A percentile compares a stretch with the other conserved stretches of the same genome.
phyloP scores from a whole-genome alignment of 1,140 invertebrate species.

The Varroa destructor region DNA sequence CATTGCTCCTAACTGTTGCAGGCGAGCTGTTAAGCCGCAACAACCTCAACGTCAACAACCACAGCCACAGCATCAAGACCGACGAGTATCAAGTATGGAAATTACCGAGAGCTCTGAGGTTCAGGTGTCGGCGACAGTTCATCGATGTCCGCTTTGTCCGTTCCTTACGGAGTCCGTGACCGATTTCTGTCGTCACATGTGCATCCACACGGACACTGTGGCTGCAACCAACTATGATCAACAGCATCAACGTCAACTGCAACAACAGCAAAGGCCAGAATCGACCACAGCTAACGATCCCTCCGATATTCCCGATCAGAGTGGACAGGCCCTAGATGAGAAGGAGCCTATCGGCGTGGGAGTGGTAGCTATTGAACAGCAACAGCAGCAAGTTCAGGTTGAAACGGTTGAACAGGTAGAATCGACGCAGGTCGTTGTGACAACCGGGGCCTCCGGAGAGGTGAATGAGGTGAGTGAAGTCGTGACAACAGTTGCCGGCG shows the following conservation, averaged over 20 bases:
- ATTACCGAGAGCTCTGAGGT: constrained; percentile 15
- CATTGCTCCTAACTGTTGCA: too few relatives aligned
- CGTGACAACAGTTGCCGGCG: neutral
- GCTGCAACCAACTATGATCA: constrained; percentile 22
- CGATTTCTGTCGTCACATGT: constrained; percentile 27
- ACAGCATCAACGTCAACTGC: constrained; percentile 6
- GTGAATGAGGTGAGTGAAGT: constrained; percentile 10
- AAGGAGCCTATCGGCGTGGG: constrained; percentile 6
- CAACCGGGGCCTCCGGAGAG: neutral
- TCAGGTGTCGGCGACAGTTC: constrained; percentile 21
- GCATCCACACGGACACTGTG: constrained; percentile 26
- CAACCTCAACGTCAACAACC: too few relatives aligned
- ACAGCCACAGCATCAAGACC: too few relatives aligned
- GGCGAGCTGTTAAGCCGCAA: too few relatives aligned
- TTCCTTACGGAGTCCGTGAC: constrained; percentile 23
- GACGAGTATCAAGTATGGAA: too few relatives aligned
- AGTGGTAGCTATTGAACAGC: constrained; percentile 14
- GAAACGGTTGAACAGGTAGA: constrained; percentile 16
- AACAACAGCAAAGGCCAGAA: constrained; percentile 15
- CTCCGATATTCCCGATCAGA: constrained; percentile 23
- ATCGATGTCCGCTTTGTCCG: constrained; percentile 22
- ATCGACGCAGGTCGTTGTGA: constrained; percentile 17
- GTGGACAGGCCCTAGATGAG: constrained; percentile 9
- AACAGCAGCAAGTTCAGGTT: constrained; percentile 1
- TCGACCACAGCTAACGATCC: constrained; percentile 23